Percentiles rank a stretch among this genome's conserved stretches.
These are phyloP conservation scores for Poeciliopsis prolifica DNA, from an alignment of 2,113 vertebrate genomes.

Conservation along the genomic window DNA sequence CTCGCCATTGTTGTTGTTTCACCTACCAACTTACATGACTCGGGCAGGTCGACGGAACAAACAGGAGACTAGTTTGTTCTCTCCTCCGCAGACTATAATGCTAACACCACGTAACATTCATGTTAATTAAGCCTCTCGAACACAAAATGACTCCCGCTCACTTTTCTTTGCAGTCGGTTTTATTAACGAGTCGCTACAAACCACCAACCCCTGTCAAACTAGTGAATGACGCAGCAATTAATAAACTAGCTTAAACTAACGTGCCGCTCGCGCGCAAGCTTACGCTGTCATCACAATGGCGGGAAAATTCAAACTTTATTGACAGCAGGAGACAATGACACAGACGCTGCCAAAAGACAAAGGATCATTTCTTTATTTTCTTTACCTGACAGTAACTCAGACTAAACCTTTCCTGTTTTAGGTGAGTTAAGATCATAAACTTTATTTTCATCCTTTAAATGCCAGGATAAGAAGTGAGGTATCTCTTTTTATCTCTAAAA, in stretches of 20 bases:
- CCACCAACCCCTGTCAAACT: neutral
- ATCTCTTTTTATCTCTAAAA: too few relatives aligned
- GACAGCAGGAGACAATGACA: neutral
- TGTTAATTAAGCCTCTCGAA: neutral
- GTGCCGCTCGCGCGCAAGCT: too few relatives aligned
- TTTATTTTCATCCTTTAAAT: too few relatives aligned
- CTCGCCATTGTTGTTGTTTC: constrained; percentile 36
- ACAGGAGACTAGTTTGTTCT: too few relatives aligned
- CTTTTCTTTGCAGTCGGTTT: neutral
- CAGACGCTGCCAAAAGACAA: too few relatives aligned
- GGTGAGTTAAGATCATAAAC: too few relatives aligned
- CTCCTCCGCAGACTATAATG: neutral
- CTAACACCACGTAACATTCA: neutral
- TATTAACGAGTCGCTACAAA: too few relatives aligned
- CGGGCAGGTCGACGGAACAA: too few relatives aligned
- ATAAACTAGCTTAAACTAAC: neutral
- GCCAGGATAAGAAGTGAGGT: too few relatives aligned
- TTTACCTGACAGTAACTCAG: neutral
- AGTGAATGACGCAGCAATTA: neutral
- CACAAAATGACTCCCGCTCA: neutral
- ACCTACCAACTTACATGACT: neutral
- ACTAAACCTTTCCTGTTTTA: too few relatives aligned
- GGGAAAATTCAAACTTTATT: constrained; percentile 50
- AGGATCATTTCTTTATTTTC: neutral
- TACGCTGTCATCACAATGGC: neutral